phyloP scores from a whole-genome alignment of 2,797 vertebrate genomes.

The Channallabes apus region DNA sequence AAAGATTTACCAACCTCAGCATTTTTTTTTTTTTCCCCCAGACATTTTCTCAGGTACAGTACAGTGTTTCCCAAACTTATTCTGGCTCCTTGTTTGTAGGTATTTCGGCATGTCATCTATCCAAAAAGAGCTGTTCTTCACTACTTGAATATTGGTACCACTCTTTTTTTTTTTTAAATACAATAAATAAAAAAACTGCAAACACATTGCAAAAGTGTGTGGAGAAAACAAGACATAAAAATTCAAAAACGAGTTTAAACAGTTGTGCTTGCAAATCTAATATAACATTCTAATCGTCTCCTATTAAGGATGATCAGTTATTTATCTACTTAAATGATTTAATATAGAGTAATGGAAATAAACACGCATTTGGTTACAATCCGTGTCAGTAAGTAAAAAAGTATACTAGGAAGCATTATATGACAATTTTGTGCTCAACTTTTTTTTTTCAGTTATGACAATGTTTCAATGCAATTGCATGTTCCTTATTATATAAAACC shows the following conservation, averaged over 20 bases:
- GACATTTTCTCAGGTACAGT: neutral
- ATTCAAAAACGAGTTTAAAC: neutral
- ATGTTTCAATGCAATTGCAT: neutral
- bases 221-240: neutral
- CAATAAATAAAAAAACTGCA: neutral
- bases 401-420: neutral
- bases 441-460: neutral
- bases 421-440: neutral
- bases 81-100: neutral
- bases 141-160: neutral
- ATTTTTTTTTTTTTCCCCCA: neutral
- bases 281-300: too few relatives aligned
- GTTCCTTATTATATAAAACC: neutral
- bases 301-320: neutral
- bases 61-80: neutral
- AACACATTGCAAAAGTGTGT: neutral
- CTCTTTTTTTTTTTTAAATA: neutral
- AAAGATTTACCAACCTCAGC: neutral
- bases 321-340: neutral
- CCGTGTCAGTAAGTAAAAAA: neutral
- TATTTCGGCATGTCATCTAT: neutral
- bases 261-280: neutral
- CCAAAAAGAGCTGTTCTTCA: neutral
- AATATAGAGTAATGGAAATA: neutral
- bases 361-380: neutral